Percentiles rank a stretch among this genome's conserved stretches.
phyloP scores from a whole-genome alignment of 2,113 vertebrate species.

The Protobothrops mucrosquamatus region DNA sequence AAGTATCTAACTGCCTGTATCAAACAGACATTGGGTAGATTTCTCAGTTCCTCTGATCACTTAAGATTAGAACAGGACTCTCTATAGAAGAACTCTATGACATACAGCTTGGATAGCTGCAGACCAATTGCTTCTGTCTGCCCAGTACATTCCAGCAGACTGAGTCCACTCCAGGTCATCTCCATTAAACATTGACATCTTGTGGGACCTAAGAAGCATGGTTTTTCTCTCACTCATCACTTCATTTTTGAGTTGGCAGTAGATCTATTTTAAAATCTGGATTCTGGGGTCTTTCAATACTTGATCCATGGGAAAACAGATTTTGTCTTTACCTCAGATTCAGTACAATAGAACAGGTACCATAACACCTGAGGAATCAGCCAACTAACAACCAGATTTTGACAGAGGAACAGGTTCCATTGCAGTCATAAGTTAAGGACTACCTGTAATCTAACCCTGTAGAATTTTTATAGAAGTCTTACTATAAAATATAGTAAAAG shows the following conservation, averaged over 20 bases:
- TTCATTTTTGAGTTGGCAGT: neutral
- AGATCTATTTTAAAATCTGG: neutral
- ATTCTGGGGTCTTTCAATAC: neutral
- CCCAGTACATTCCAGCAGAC: neutral
- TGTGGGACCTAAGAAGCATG: neutral
- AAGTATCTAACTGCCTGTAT: neutral
- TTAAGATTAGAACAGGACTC: neutral
- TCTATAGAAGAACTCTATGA: too few relatives aligned
- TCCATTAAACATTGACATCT: neutral
- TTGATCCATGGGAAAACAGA: neutral
- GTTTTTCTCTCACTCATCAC: neutral
- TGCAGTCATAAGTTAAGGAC: neutral
- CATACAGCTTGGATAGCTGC: neutral
- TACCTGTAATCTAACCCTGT: neutral
- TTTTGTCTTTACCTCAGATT: neutral
- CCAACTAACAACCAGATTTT: neutral
- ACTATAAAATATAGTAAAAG: neutral
- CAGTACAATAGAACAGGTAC: neutral
- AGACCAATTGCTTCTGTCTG: neutral
- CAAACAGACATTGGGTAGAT: neutral
- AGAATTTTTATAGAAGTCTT: neutral
- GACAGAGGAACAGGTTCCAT: neutral
- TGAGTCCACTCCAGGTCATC: neutral
- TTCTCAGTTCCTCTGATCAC: neutral
- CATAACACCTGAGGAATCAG: neutral